phyloP scores from a whole-genome alignment of 1,140 invertebrate species.

The Pseudachorutes palmiensis region DNA sequence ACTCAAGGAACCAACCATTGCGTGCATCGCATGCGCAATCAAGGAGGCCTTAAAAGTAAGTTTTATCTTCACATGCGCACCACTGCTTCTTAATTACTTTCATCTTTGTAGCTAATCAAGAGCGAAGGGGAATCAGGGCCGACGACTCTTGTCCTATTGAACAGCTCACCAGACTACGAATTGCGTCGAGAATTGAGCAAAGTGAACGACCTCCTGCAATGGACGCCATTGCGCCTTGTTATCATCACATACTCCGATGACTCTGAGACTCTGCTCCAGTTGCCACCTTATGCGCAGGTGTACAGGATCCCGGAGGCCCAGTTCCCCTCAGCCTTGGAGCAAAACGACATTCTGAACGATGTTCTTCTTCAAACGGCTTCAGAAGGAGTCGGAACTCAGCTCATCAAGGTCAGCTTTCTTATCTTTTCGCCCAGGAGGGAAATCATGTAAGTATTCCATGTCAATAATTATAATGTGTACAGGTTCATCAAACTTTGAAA shows the following conservation, averaged over 20 bases:
- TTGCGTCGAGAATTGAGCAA: slow-evolving; percentile 31
- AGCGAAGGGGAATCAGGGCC: slow-evolving; percentile 30
- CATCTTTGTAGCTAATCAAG: slow-evolving; percentile 26
- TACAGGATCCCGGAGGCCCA: slow-evolving; percentile 29
- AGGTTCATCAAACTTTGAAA: slow-evolving; percentile 36
- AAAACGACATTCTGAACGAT: slow-evolving; percentile 36
- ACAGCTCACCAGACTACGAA: slow-evolving; percentile 30
- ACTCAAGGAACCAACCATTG: slow-evolving; percentile 27
- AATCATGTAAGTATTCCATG: no score
- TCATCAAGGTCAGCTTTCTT: slow-evolving; percentile 32
- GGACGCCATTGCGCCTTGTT: slow-evolving; percentile 30
- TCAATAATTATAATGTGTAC: no score
- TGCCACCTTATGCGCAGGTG: slow-evolving; percentile 29
- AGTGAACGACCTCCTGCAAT: slow-evolving; percentile 33
- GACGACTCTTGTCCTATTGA: slow-evolving; percentile 33
- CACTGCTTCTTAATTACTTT: no score
- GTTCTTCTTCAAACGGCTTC: slow-evolving; percentile 34
- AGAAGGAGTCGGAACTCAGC: slow-evolving; percentile 32
- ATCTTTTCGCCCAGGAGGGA: slow-evolving; percentile 8
- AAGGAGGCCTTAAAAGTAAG: slow-evolving; percentile 33
- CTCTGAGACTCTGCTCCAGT: slow-evolving; percentile 24
- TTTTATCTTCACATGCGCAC: background rate
- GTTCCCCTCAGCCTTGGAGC: slow-evolving; percentile 31
- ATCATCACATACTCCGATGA: slow-evolving; percentile 34
- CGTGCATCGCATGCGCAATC: slow-evolving; percentile 34